Conservation (phyloP, 2,113 vertebrate genomes). For the Oriolus oriolus region DNA sequence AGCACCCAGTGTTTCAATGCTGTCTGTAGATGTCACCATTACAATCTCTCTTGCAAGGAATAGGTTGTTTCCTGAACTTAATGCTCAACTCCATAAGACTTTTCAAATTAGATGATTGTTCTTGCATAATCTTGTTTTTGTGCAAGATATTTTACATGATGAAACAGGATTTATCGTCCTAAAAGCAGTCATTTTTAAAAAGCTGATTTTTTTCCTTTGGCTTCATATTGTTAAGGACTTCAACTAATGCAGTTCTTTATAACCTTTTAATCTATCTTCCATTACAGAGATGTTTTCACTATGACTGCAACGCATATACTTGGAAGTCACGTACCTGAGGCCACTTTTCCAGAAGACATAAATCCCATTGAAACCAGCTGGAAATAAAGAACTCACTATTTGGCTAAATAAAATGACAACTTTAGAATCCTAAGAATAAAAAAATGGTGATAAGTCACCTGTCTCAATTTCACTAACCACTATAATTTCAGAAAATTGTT, state of each 20-base stretch:
- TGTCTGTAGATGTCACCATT: not conserved
- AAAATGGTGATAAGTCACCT: not conserved
- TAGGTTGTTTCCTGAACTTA: not conserved
- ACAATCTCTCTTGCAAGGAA: not conserved
- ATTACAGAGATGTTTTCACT: not conserved
- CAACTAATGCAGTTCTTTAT: not conserved
- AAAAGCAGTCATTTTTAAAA: not conserved
- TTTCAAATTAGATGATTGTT: not conserved
- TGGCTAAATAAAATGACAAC: not conserved
- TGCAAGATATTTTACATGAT: not conserved
- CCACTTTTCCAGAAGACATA: not conserved
- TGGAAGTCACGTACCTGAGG: not conserved
- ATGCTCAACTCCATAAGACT: not conserved
- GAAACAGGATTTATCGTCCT: not conserved
- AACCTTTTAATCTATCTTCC: not conserved
- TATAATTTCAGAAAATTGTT: not conserved
- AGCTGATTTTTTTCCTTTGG: not conserved
- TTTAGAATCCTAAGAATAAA: not conserved
- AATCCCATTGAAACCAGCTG: not conserved
- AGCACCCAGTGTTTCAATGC: not conserved
- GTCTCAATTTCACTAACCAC: not conserved
- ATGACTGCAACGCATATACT: not conserved
- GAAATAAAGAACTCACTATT: not conserved
- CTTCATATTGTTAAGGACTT: not conserved
- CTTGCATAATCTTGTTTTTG: not conserved